These are phyloP conservation scores for Cetoscarus ocellatus DNA, from an alignment of 2,797 vertebrate genomes.

Conservation along the genomic window DNA sequence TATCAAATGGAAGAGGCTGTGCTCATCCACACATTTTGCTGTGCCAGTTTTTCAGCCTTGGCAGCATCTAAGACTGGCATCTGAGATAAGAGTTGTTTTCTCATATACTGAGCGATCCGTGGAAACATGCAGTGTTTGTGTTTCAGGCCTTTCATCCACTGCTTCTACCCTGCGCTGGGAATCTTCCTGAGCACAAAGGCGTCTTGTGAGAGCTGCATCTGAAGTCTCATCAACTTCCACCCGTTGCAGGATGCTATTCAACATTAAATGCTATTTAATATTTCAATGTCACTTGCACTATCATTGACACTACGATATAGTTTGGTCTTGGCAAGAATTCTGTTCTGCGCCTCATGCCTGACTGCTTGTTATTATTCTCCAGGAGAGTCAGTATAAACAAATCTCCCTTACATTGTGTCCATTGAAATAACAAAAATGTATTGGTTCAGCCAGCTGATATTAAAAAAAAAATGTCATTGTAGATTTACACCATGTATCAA, in stretches of 20 bases:
- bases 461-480: too few species aligned
- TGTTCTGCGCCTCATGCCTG: slow-evolving; percentile 10
- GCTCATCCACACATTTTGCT: slow-evolving; percentile 39
- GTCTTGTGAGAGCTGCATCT: slow-evolving; percentile 46
- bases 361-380: slow-evolving; percentile 30
- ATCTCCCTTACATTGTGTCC: background rate
- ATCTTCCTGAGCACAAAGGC: slow-evolving; percentile 48
- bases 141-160: slow-evolving; percentile 59
- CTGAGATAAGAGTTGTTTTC: slow-evolving; percentile 62
- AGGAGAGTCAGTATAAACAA: slow-evolving; percentile 18
- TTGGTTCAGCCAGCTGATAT: background rate
- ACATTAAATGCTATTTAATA: slow-evolving; percentile 67
- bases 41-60: slow-evolving; percentile 39
- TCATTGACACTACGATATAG: slow-evolving; percentile 50
- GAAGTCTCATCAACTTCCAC: slow-evolving; percentile 53
- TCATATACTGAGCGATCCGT: slow-evolving; percentile 46
- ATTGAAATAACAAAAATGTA: background rate
- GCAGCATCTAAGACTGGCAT: slow-evolving; percentile 58
- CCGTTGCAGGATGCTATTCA: slow-evolving; percentile 45
- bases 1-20: slow-evolving; percentile 50
- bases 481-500: too few species aligned
- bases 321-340: slow-evolving; percentile 24
- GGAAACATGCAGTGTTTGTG: slow-evolving; percentile 66
- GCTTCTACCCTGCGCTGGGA: slow-evolving; percentile 44
- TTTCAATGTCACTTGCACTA: slow-evolving; percentile 60